Evolutionary conservation across 2,797 vertebrate species (phyloP), one percentile per base, ranked within the genome.

Genomic region (Smutsia temminckii): DNA sequence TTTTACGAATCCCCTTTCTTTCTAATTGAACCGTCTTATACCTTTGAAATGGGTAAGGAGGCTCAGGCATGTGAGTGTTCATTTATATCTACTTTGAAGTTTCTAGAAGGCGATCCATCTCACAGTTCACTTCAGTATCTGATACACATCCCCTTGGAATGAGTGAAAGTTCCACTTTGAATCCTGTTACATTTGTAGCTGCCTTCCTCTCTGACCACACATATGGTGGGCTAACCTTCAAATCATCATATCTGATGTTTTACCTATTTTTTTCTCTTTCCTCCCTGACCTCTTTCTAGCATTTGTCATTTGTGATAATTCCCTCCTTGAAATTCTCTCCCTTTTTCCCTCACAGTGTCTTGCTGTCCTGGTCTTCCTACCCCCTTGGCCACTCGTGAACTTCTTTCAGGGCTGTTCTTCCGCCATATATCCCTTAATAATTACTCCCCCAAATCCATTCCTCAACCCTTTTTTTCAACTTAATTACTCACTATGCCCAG

Each of bases 401-500:
- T 49, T 25, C 71, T 51, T 75, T 66, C 64, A 49, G n/a, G 17
- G 77, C 83, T 61, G 20, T 13, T 83, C 34, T 79, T 68, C 51
- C 89, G 66, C 80, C 55, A 11, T 49, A 6, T 25, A 86, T 59
- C 55, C n/a, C 51, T 92, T 74, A 49, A 37, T 81, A 84, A 71
- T 37, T 55, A 29, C 77, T 96, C 72, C 90, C 59, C 32, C 46
- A 85, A 77, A 86, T 61, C 81, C 90, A 85, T 46, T 74, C 46
- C 42, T 93, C 89, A 89, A 13, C 72, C 37, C n/a, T 69, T 85
- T 94, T 92, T 83, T 89, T 3, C 49, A 77, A 32, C 87, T 77
- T 96, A 92, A 96, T 95, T 85, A 78, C 77, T 92, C 29, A 80
- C 66, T 66, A n/a, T 64, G 93, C 23, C 87, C 61, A 59, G 92